phyloP scores from a whole-genome alignment of 2,113 vertebrate genomes.

The Sitta europaea region DNA sequence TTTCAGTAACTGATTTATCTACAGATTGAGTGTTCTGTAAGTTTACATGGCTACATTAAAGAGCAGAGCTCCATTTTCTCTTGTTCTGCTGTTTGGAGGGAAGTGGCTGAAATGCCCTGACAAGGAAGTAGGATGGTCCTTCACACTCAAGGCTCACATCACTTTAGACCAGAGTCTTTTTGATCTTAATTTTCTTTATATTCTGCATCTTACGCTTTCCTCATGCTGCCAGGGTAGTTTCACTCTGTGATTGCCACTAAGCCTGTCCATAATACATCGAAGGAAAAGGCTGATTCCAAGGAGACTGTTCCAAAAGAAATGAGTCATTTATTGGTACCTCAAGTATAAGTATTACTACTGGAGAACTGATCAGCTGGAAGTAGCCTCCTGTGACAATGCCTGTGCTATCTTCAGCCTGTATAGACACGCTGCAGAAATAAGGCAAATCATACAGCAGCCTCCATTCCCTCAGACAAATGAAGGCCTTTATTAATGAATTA shows the following conservation, averaged over 20 bases:
- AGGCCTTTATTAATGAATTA: neutral
- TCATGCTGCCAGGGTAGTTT: neutral
- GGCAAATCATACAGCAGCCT: neutral
- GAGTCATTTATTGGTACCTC: neutral
- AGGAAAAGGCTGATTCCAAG: neutral
- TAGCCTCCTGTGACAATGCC: neutral
- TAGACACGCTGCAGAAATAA: neutral
- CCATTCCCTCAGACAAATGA: neutral
- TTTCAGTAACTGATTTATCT: neutral
- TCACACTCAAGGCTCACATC: neutral
- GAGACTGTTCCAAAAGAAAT: neutral
- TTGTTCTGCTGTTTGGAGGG: neutral
- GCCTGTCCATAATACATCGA: neutral
- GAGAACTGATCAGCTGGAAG: neutral
- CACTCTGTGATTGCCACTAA: neutral
- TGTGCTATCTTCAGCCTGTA: neutral
- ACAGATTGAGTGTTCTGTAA: neutral
- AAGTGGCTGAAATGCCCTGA: neutral
- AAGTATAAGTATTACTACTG: neutral
- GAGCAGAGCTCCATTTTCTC: neutral
- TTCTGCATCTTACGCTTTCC: neutral
- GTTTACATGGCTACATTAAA: neutral
- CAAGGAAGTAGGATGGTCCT: neutral
- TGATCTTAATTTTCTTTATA: neutral
- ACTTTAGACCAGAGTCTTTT: neutral